Percentiles rank a stretch among this genome's conserved stretches.
Evolutionary conservation across 1,140 invertebrate species (phyloP).

Genomic region (Orchestia grillus): DNA sequence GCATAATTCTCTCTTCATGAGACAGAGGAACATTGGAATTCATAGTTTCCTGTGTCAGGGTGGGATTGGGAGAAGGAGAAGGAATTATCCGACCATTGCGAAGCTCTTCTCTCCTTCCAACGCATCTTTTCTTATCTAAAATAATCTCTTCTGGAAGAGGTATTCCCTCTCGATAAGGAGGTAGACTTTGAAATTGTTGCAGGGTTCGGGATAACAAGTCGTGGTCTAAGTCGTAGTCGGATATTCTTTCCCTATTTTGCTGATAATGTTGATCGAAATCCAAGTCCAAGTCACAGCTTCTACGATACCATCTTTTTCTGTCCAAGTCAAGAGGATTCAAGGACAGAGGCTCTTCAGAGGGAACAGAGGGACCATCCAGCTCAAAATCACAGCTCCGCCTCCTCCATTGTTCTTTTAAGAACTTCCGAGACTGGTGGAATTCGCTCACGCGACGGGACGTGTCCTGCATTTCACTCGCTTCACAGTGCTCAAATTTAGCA

Average conservation of each 20-base stretch:
- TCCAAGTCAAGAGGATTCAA: slow-evolving; percentile 42
- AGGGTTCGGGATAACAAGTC: slow-evolving; percentile 33
- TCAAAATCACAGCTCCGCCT: slow-evolving; percentile 67
- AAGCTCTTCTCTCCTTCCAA: slow-evolving; percentile 46
- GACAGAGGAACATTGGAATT: not conserved
- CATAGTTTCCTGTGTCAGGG: not conserved
- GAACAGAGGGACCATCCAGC: slow-evolving; percentile 55
- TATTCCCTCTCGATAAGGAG: slow-evolving; percentile 39
- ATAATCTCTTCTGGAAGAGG: slow-evolving; percentile 33
- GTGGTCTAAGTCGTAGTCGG: slow-evolving; percentile 39
- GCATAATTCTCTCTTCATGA: slow-evolving; percentile 24
- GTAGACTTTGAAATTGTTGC: slow-evolving; percentile 41
- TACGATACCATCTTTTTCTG: slow-evolving; percentile 64
- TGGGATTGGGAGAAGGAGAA: not conserved
- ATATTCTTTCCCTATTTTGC: not conserved
- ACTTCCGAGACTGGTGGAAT: slow-evolving; percentile 60
- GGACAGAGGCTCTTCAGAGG: slow-evolving; percentile 54
- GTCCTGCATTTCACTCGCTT: not conserved
- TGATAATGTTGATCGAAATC: slow-evolving; percentile 63
- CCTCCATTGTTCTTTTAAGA: slow-evolving; percentile 61
- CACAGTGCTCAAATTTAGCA: slow-evolving; percentile 42
- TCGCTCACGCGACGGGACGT: slow-evolving; percentile 53
- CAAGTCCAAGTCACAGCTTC: slow-evolving; percentile 66
- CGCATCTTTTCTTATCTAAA: slow-evolving; percentile 18
- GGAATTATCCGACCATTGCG: not conserved